A percentile compares a stretch with the other conserved stretches of the same genome.
These are phyloP conservation scores for Lathronympha strigana DNA, from an alignment of 2,888 invertebrate species.

Conservation along the genomic window DNA sequence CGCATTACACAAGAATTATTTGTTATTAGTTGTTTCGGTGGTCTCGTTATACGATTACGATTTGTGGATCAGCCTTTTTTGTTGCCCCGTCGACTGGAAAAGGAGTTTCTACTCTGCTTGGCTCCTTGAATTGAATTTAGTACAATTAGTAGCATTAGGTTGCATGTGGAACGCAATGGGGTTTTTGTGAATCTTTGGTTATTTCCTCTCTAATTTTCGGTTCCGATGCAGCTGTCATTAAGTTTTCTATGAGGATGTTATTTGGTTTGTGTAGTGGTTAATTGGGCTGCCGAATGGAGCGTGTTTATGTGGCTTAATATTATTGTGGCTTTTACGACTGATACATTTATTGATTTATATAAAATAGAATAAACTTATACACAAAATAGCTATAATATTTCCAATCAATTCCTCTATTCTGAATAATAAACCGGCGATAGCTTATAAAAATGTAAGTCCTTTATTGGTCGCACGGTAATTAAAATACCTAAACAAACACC, in stretches of 20 bases:
- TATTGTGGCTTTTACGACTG: too few species aligned
- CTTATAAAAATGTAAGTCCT: too few species aligned
- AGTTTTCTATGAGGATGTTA: background rate
- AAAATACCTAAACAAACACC: too few species aligned
- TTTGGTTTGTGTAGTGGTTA: background rate
- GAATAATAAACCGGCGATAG: too few species aligned
- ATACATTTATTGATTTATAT: too few species aligned
- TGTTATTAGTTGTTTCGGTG: conserved; percentile 67
- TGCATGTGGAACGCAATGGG: conserved; percentile 57
- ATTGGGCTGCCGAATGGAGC: background rate
- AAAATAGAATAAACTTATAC: too few species aligned
- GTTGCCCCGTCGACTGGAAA: conserved; percentile 63
- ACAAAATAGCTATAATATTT: too few species aligned
- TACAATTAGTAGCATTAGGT: conserved; percentile 70
- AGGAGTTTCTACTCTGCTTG: conserved; percentile 72
- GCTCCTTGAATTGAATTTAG: conserved; percentile 71
- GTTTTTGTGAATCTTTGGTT: conserved; percentile 43
- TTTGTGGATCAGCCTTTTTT: conserved; percentile 67
- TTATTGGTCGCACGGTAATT: too few species aligned
- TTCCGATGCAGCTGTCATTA: conserved; percentile 41
- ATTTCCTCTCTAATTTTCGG: conserved; percentile 37
- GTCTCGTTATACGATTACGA: conserved; percentile 67
- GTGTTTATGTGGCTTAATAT: background rate
- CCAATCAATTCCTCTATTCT: too few species aligned
- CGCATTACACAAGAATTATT: conserved; percentile 70